Evolutionary conservation across 2,797 vertebrate species (phyloP).

Genomic region (Cercopithecus diana): DNA sequence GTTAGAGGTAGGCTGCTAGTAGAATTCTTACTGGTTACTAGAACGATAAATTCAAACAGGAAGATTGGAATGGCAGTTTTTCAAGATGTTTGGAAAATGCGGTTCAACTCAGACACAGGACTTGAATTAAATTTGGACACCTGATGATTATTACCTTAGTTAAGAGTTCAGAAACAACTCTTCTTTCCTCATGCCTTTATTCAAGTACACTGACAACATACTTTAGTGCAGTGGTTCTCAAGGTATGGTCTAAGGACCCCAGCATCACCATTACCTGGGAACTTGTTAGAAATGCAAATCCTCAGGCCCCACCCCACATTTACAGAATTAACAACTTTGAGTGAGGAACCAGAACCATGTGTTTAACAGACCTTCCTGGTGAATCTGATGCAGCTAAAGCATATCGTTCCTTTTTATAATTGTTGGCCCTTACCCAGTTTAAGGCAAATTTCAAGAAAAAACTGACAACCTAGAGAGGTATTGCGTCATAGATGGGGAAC

Average conservation of each 20-base stretch:
- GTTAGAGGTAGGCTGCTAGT: neutral
- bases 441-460: slow-evolving; percentile 1
- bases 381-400: neutral
- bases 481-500: neutral
- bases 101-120: neutral
- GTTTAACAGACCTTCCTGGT: neutral
- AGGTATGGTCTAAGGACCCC: neutral
- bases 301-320: neutral
- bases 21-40: neutral
- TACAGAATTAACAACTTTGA: neutral
- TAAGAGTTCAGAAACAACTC: neutral
- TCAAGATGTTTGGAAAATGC: neutral
- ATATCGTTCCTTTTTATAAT: neutral
- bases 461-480: neutral
- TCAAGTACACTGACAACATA: neutral
- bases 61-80: neutral
- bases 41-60: slow-evolving; percentile 18
- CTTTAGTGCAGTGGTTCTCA: neutral
- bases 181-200: neutral
- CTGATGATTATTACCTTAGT: neutral
- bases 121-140: neutral
- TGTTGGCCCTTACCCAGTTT: neutral
- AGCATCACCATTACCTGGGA: neutral
- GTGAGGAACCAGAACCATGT: neutral
- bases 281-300: neutral